Evolutionary conservation across 2,888 invertebrate species (phyloP).

Genomic region (Magallana nippona): DNA sequence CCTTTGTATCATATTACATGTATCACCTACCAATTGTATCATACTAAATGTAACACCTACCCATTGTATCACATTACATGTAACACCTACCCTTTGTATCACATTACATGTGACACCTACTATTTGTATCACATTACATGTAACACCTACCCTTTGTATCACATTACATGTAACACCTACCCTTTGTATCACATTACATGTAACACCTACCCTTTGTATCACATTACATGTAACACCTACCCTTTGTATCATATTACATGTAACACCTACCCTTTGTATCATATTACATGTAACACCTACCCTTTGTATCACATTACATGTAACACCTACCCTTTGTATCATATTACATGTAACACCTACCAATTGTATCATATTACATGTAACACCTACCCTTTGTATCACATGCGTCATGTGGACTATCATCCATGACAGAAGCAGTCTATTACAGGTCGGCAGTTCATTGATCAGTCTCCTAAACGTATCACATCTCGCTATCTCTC

Average conservation of each 20-base stretch:
- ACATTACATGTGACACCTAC: background rate
- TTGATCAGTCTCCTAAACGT: constrained; percentile 86
- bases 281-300: no score
- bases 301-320: no score
- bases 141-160: constrained; percentile 85
- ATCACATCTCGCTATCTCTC: constrained; percentile 86
- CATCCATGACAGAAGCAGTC: constrained; percentile 90
- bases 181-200: background rate
- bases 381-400: no score
- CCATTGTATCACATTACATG: constrained; percentile 5
- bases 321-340: constrained; percentile 15
- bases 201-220: no score
- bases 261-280: no score
- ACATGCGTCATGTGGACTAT: constrained; percentile 91
- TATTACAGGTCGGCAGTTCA: constrained; percentile 88
- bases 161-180: constrained; percentile 81
- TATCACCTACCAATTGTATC: no score
- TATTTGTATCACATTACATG: background rate
- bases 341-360: no score
- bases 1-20: no score
- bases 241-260: background rate
- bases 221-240: no score
- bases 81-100: background rate
- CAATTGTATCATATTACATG: no score
- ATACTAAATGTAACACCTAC: no score